These are phyloP conservation scores for Cochlearius cochlearius DNA, from an alignment of 2,113 vertebrate species.

Conservation along the genomic window DNA sequence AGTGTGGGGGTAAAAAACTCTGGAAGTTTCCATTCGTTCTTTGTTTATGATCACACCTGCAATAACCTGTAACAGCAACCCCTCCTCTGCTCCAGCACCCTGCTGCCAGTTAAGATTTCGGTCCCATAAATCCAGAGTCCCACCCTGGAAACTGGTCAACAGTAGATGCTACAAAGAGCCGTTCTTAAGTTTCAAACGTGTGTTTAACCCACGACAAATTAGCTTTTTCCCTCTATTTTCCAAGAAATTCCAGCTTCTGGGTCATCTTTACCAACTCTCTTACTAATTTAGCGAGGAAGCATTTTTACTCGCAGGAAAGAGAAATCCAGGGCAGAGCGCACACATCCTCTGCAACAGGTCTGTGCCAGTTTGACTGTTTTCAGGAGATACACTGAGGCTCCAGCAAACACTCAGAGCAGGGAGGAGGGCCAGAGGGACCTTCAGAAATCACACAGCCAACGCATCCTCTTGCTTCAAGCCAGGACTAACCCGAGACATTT, in stretches of 20 bases:
- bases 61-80: background rate
- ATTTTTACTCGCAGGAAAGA: conserved; percentile 14
- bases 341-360: background rate
- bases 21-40: background rate
- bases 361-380: background rate
- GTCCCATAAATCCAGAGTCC: background rate
- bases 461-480: background rate
- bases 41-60: background rate
- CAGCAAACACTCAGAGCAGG: background rate
- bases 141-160: background rate
- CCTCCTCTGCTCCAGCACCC: background rate
- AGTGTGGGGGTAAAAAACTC: background rate
- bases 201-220: background rate
- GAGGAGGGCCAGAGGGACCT: background rate
- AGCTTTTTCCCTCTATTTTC: conserved; percentile 9
- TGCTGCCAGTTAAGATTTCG: background rate
- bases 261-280: conserved; percentile 18
- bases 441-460: background rate
- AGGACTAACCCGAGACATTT: background rate
- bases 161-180: background rate
- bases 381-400: background rate
- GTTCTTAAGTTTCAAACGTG: background rate
- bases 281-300: conserved; percentile 9
- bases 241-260: conserved; percentile 27
- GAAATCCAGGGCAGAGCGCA: background rate